Percentiles rank a stretch among this genome's conserved stretches.
Evolutionary conservation across 2,113 vertebrate genomes (phyloP).

Genomic region (Tupaia chinensis): DNA sequence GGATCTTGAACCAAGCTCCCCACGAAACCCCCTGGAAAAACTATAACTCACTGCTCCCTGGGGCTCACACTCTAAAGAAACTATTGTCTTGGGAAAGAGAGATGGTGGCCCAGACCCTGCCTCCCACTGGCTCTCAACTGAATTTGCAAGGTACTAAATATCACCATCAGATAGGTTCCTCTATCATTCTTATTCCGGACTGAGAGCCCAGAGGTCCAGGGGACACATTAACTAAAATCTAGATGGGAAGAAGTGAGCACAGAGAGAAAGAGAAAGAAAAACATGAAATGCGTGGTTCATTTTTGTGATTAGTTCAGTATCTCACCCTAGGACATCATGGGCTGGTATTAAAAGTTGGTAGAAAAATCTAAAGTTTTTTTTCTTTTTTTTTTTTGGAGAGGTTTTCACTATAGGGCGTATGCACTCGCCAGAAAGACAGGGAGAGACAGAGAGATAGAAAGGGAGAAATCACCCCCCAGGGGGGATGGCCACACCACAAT

Average conservation of each 20-base stretch:
- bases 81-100: not conserved
- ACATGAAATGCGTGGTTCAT: not conserved
- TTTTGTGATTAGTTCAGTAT: not conserved
- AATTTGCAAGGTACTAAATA: not conserved
- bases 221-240: not conserved
- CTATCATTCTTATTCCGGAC: not conserved
- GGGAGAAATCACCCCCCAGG: too few species aligned
- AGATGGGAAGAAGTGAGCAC: not conserved
- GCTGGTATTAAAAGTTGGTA: not conserved
- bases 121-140: not conserved
- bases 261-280: not conserved
- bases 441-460: too few species aligned
- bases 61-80: not conserved
- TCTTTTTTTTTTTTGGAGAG: too few species aligned
- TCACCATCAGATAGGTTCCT: not conserved
- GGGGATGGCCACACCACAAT: too few species aligned
- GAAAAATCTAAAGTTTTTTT: too few species aligned
- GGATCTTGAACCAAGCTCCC: not conserved
- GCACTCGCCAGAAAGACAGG: too few species aligned
- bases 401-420: too few species aligned
- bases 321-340: not conserved
- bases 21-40: not conserved
- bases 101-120: not conserved
- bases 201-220: fast-evolving
- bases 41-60: not conserved